These are phyloP conservation scores for Machaerirhynchus nigripectus DNA, from an alignment of 2,113 vertebrate genomes.

Conservation along the genomic window DNA sequence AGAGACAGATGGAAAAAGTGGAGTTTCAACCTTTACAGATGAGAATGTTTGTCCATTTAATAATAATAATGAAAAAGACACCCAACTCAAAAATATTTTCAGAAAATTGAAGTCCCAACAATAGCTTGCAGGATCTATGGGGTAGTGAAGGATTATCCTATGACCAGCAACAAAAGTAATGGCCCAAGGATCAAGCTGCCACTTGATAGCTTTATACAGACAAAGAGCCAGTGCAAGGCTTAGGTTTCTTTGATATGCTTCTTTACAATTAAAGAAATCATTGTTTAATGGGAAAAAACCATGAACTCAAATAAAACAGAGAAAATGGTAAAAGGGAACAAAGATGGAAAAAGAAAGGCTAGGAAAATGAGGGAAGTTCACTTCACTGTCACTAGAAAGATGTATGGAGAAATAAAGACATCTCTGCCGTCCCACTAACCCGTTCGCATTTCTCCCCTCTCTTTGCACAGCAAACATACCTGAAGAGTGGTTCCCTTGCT, in stretches of 20 bases:
- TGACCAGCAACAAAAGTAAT: conserved; percentile 18
- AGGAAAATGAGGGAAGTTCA: background rate
- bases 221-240: conserved; percentile 29
- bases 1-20: conserved; percentile 46
- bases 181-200: background rate
- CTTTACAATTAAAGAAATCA: conserved; percentile 17
- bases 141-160: background rate
- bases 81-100: conserved; percentile 53
- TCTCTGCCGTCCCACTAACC: background rate
- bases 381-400: background rate
- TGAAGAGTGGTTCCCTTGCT: background rate
- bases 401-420: background rate
- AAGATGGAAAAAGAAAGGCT: background rate
- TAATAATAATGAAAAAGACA: background rate
- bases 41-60: conserved; percentile 50
- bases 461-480: background rate
- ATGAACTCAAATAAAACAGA: conserved; percentile 2
- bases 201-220: conserved; percentile 16
- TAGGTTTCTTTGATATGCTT: conserved; percentile 22
- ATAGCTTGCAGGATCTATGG: background rate
- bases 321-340: background rate
- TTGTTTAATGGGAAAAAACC: conserved; percentile 40
- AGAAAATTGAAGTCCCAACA: conserved; percentile 30
- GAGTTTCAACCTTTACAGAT: conserved; percentile 67
- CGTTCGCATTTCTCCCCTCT: background rate